These are phyloP conservation scores for Agrotis clavis DNA, from an alignment of 2,888 invertebrate species.

Conservation along the genomic window DNA sequence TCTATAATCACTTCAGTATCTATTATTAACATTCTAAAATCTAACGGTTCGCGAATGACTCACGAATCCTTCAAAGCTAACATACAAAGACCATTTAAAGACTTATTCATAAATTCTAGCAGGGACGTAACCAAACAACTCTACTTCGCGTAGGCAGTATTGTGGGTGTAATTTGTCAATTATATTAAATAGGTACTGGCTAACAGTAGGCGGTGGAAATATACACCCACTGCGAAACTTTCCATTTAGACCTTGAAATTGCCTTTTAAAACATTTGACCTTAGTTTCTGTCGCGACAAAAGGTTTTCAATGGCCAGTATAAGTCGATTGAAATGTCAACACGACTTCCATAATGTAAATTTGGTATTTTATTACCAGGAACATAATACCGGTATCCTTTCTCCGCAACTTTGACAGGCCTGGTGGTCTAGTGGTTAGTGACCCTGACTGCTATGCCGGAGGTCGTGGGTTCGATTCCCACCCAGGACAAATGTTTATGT, in stretches of 20 bases:
- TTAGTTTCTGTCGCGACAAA: constrained; percentile 44
- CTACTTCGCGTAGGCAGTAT: constrained; percentile 46
- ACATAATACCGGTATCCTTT: background rate
- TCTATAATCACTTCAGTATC: background rate
- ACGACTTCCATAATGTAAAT: constrained; percentile 13
- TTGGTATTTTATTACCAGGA: constrained; percentile 19
- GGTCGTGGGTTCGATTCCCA: no score
- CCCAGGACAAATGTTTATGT: no score
- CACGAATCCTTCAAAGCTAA: constrained; percentile 11
- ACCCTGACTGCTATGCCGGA: no score
- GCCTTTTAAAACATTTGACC: constrained; percentile 46
- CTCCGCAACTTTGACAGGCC: no score
- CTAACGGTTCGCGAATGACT: constrained; percentile 39
- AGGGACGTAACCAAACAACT: constrained; percentile 31
- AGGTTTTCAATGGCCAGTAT: constrained; percentile 39
- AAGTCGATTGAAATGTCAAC: constrained; percentile 34
- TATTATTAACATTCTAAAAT: constrained; percentile 1
- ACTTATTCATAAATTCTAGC: constrained; percentile 23
- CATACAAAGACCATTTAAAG: constrained; percentile 23
- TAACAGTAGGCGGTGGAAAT: constrained; percentile 42
- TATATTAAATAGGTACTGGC: constrained; percentile 42
- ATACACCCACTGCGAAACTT: constrained; percentile 59
- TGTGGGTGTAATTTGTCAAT: constrained; percentile 54
- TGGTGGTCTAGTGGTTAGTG: no score
- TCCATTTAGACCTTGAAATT: constrained; percentile 62